Evolutionary conservation across 1,140 invertebrate species (phyloP).

Genomic region (Cydia strobilella): DNA sequence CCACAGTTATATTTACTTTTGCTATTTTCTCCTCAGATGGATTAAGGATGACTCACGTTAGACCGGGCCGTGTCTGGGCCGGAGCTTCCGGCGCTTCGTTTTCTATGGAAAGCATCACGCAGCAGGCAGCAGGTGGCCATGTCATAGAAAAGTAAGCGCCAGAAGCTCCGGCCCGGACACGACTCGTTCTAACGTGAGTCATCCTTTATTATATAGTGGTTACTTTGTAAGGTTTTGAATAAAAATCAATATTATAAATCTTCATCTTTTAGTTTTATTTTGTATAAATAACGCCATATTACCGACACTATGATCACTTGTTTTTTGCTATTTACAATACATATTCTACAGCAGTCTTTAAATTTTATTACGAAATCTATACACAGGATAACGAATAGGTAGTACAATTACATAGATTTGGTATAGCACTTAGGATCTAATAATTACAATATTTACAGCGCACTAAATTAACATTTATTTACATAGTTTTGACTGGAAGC

Average conservation of each 20-base stretch:
- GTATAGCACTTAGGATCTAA: conserved; percentile 75
- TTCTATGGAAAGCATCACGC: no score
- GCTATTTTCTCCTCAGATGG: not conserved
- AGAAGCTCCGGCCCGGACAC: no score
- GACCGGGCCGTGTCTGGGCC: no score
- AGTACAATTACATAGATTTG: conserved; percentile 77
- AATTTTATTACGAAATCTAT: conserved; percentile 76
- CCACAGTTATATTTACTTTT: not conserved
- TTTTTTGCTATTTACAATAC: conserved; percentile 77
- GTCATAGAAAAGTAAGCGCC: no score
- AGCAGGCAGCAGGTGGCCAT: no score
- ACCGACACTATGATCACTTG: conserved; percentile 77
- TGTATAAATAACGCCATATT: conserved; percentile 78
- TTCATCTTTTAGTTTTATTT: conserved; percentile 73
- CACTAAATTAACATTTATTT: conserved; percentile 31
- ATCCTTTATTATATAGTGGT: no score
- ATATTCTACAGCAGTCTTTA: conserved; percentile 80
- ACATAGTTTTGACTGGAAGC: conserved; percentile 70
- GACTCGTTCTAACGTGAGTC: no score
- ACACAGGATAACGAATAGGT: conserved; percentile 78
- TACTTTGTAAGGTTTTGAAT: conserved; percentile 40
- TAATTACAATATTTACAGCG: conserved; percentile 77
- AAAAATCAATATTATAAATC: conserved; percentile 68
- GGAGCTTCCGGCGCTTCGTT: no score
- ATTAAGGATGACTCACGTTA: no score